Base-by-base conservation (phyloP, 2,113 vertebrate genomes). In the Cygnus buccinator region DNA sequence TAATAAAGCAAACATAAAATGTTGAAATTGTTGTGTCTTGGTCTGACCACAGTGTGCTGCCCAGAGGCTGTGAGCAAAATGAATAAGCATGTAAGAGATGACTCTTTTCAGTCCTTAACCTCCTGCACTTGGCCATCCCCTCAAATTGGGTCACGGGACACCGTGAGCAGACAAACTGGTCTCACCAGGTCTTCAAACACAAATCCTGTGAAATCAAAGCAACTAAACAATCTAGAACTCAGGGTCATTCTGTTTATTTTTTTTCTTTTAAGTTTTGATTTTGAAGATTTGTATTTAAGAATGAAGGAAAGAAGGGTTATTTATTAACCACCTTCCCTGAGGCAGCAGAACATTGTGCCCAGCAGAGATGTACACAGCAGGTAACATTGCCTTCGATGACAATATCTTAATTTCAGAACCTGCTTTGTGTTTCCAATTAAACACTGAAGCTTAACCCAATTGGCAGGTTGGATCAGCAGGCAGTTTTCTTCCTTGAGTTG, bases 1-100 rank as follows among this genome's bases (percentile, higher is more conserved):
- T 92, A 88, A 80, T 61, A 86, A 63, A 88, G 41, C 61, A 96
- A 90, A 93, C 20, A 84, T 7, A 76, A 87, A 93, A 58, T 18
- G 55, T 48, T 25, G 61, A 86, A 94, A 81, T 77, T 81, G 28
- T 33, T 78, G 11, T 90, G 52, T 54, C 73, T 80, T 90, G 5
- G 11, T 68, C 61, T 92, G 66, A 83, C 59, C 65, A 86, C 59
- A 44, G 37, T 28, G n/a, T 15, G 3, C 43, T 68, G 43, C 37
- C 59, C 68, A 89, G 75, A 84, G 39, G 10, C 31, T 90, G 22
- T 70, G 9, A 72, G 20, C 2, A 81, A 86, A 68, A 22, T 28
- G 17, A 73, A 55, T 63, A 72, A 61, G 87, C 31, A 63, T 22
- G 20, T 41, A 71, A 61, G 10, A 22, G 11, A 55, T 82, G 28